phyloP scores from a whole-genome alignment of 1,140 invertebrate genomes.

The Sminthurides bifidus region DNA sequence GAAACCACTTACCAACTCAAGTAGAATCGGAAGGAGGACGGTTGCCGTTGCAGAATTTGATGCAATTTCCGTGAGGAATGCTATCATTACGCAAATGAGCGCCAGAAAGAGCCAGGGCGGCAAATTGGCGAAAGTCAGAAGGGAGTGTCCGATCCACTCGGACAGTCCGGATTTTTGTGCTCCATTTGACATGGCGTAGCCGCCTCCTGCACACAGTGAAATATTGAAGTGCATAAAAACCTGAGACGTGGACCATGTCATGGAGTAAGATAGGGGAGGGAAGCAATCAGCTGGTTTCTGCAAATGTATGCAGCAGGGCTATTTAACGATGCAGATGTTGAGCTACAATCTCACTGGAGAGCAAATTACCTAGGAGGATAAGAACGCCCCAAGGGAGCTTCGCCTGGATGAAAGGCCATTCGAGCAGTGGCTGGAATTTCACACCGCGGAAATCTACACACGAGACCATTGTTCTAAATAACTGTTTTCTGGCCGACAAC shows the following conservation, averaged over 20 bases:
- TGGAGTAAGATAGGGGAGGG: too few species aligned
- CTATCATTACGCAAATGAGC: constrained; percentile 39
- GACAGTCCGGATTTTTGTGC: constrained; percentile 65
- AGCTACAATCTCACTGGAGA: too few species aligned
- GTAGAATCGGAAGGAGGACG: constrained; percentile 63
- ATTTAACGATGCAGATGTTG: too few species aligned
- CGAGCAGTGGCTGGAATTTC: constrained; percentile 12
- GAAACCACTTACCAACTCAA: constrained; percentile 59
- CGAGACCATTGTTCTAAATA: too few species aligned
- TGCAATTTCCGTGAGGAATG: constrained; percentile 62
- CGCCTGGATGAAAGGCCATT: constrained; percentile 16
- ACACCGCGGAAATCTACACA: neutral
- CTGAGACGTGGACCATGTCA: too few species aligned
- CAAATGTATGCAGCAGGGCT: too few species aligned
- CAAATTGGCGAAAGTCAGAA: constrained; percentile 35
- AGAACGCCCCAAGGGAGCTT: constrained; percentile 1
- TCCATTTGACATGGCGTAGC: constrained; percentile 74
- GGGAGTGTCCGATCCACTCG: constrained; percentile 51
- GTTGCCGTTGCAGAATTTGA: constrained; percentile 67
- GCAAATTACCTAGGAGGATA: neutral
- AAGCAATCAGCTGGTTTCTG: too few species aligned
- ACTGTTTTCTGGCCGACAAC: too few species aligned
- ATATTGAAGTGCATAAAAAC: too few species aligned
- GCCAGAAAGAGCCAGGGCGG: constrained; percentile 35
- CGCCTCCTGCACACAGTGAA: constrained; percentile 50